phyloP scores from a whole-genome alignment of 2,888 invertebrate species.

The Ceraclea dissimilis region DNA sequence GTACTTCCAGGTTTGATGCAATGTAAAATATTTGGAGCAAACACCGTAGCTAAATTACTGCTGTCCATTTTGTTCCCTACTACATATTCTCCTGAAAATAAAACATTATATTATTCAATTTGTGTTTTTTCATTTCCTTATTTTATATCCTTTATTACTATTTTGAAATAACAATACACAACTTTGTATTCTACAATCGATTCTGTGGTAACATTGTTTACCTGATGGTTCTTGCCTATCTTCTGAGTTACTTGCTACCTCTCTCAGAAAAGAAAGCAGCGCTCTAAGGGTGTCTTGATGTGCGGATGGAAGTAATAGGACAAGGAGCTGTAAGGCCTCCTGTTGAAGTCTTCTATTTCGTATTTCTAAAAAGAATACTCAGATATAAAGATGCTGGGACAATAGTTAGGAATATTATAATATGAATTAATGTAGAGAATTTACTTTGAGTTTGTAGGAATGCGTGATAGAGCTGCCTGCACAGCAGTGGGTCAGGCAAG shows the following conservation, averaged over 20 bases:
- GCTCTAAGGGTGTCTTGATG: slow-evolving; percentile 86
- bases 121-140: too few species aligned
- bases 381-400: background rate
- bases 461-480: slow-evolving; percentile 80
- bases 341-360: slow-evolving; percentile 75
- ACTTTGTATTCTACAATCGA: too few species aligned
- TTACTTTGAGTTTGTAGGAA: slow-evolving; percentile 89
- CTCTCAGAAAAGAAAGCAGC: slow-evolving; percentile 72
- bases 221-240: slow-evolving; percentile 52
- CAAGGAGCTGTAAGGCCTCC: slow-evolving; percentile 74
- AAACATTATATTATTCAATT: too few species aligned
- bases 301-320: slow-evolving; percentile 76
- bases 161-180: too few species aligned
- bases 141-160: too few species aligned
- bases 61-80: slow-evolving; percentile 92
- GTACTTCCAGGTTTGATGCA: slow-evolving; percentile 58
- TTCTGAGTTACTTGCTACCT: slow-evolving; percentile 64
- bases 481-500: slow-evolving; percentile 85
- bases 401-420: background rate
- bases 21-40: slow-evolving; percentile 90
- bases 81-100: slow-evolving; percentile 44
- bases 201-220: too few species aligned
- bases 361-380: slow-evolving; percentile 52
- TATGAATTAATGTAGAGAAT: slow-evolving; percentile 28
- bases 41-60: slow-evolving; percentile 84